Conservation (phyloP, 1,140 invertebrate species). For the Galleria mellonella region DNA sequence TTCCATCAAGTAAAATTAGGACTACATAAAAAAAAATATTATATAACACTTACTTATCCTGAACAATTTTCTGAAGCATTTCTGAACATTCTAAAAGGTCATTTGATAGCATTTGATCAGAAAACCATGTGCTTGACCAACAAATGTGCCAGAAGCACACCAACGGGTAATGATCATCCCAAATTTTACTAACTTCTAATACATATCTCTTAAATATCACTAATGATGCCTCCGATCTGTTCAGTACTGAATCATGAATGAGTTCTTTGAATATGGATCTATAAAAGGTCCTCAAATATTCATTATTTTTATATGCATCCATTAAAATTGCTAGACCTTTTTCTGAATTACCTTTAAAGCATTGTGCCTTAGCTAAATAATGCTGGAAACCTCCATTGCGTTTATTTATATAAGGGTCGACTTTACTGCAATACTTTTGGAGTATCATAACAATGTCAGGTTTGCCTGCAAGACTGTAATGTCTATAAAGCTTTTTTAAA, state of each 20-base stretch:
- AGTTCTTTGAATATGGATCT: slow-evolving; percentile 57
- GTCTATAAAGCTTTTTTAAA: slow-evolving; percentile 46
- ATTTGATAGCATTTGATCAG: slow-evolving; percentile 55
- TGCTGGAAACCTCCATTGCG: slow-evolving; percentile 56
- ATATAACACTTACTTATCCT: slow-evolving; percentile 48
- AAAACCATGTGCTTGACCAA: slow-evolving; percentile 62
- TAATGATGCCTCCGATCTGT: slow-evolving; percentile 56
- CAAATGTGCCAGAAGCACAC: slow-evolving; percentile 63
- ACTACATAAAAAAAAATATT: slow-evolving; percentile 1
- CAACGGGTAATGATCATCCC: slow-evolving; percentile 51
- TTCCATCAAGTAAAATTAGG: no score
- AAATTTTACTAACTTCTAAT: slow-evolving; percentile 43
- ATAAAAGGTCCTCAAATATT: slow-evolving; percentile 42
- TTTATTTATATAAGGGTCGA: slow-evolving; percentile 33
- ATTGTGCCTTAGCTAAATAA: slow-evolving; percentile 57
- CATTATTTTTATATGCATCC: slow-evolving; percentile 38
- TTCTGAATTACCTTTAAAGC: slow-evolving; percentile 59
- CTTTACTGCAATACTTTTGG: slow-evolving; percentile 35
- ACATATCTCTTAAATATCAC: slow-evolving; percentile 62
- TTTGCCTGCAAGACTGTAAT: slow-evolving; percentile 39
- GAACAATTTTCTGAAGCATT: slow-evolving; percentile 38
- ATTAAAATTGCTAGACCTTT: slow-evolving; percentile 49
- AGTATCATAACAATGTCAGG: slow-evolving; percentile 35
- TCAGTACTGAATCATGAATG: slow-evolving; percentile 54
- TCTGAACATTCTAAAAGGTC: slow-evolving; percentile 45